Conservation (phyloP, 2,888 invertebrate genomes). For the Leptura quadrifasciata region DNA sequence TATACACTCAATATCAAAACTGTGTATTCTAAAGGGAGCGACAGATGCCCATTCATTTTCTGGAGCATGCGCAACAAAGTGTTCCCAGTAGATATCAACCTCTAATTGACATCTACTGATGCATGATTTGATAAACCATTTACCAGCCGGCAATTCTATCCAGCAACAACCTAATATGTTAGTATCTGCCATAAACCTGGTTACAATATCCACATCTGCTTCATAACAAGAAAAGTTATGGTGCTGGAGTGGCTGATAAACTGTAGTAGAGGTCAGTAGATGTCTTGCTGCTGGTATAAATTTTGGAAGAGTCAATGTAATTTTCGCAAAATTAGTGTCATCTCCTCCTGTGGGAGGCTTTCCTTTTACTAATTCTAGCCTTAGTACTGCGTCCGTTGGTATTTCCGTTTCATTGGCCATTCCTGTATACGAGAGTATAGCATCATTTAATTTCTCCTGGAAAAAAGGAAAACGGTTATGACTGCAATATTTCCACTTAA, state of each 20-base stretch:
- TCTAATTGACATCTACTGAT: constrained; percentile 91
- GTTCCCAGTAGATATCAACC: constrained; percentile 92
- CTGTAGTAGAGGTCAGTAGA: constrained; percentile 82
- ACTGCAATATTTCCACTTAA: too few relatives aligned
- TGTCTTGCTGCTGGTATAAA: constrained; percentile 91
- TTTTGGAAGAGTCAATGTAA: constrained; percentile 87
- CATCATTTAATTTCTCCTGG: constrained; percentile 83
- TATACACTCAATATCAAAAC: constrained; percentile 99
- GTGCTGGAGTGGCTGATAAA: constrained; percentile 76
- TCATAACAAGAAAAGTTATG: constrained; percentile 85
- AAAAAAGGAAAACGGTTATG: constrained; percentile 60
- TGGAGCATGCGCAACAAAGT: constrained; percentile 92
- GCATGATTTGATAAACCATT: constrained; percentile 81
- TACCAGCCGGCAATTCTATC: constrained; percentile 91
- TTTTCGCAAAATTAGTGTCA: constrained; percentile 87
- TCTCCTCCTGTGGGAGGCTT: constrained; percentile 89
- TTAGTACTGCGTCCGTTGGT: constrained; percentile 86
- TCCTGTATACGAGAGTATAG: constrained; percentile 86
- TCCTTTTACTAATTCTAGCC: constrained; percentile 87
- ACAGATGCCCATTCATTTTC: constrained; percentile 98
- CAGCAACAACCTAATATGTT: constrained; percentile 97
- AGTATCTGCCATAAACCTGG: constrained; percentile 97
- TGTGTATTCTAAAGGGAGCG: constrained; percentile 95
- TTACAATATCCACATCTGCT: constrained; percentile 98
- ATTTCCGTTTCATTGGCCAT: constrained; percentile 87